phyloP scores from a whole-genome alignment of 2,888 invertebrate species.

The Julus scandinavius region DNA sequence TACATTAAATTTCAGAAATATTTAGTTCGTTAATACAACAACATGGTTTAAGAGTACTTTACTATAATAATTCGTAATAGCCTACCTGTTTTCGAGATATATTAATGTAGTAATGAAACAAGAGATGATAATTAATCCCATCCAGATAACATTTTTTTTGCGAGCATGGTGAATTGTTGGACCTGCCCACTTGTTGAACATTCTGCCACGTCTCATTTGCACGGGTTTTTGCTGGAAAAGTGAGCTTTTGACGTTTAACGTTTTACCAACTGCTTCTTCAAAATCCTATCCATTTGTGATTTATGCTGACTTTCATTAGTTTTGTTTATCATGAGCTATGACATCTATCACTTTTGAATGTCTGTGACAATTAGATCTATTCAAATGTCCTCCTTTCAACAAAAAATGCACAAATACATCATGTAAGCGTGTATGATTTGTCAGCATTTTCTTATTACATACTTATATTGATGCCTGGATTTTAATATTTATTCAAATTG shows the following conservation, averaged over 20 bases:
- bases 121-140: conserved; percentile 1
- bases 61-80: neutral
- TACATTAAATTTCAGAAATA: too few relatives aligned
- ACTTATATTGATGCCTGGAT: neutral
- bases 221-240: neutral
- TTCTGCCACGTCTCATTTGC: conserved; percentile 33
- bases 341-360: neutral
- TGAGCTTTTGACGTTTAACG: neutral
- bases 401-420: neutral
- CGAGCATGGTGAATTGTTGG: conserved; percentile 12
- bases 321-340: too few relatives aligned
- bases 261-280: neutral
- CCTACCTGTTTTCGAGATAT: neutral
- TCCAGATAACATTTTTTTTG: neutral
- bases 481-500: neutral
- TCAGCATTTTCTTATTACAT: neutral
- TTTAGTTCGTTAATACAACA: too few relatives aligned
- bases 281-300: neutral
- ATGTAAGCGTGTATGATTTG: neutral
- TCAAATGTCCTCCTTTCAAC: neutral
- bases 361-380: neutral
- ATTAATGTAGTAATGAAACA: neutral
- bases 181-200: neutral
- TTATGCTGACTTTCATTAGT: neutral
- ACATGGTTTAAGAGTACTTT: too few relatives aligned